Percentiles rank a stretch among this genome's conserved stretches.
Conservation (phyloP, 2,797 vertebrate genomes). For the Cossypha polioptera region DNA sequence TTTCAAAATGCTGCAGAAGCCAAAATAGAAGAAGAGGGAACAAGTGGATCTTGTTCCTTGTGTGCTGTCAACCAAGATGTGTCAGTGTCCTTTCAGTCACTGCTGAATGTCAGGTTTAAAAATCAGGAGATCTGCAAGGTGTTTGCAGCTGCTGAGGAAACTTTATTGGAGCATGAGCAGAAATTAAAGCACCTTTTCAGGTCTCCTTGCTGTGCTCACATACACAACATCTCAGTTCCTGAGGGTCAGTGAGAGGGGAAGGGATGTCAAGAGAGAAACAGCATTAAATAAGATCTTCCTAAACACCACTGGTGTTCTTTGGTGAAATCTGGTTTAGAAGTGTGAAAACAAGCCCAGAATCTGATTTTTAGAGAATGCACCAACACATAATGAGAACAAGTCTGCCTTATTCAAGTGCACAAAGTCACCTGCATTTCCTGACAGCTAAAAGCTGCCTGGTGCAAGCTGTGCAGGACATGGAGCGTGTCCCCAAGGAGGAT, state of each 20-base stretch:
- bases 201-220: neutral
- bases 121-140: neutral
- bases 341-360: neutral
- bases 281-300: neutral
- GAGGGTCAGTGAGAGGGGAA: neutral
- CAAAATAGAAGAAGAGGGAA: neutral
- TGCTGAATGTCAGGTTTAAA: neutral
- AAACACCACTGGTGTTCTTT: neutral
- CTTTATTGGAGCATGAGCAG: neutral
- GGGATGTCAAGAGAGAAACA: neutral
- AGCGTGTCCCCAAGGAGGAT: fast-evolving
- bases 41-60: neutral
- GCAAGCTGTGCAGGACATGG: neutral
- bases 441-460: neutral
- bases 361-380: neutral
- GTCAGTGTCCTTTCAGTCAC: neutral
- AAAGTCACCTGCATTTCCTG: neutral
- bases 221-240: neutral
- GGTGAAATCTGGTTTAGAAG: neutral
- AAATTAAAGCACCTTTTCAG: neutral
- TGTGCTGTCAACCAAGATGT: neutral
- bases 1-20: constrained; percentile 8
- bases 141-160: neutral
- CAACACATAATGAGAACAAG: fast-evolving
- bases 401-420: neutral